Evolutionary conservation across 2,113 vertebrate genomes (phyloP).

Genomic region (Rhabdornis inornatus): DNA sequence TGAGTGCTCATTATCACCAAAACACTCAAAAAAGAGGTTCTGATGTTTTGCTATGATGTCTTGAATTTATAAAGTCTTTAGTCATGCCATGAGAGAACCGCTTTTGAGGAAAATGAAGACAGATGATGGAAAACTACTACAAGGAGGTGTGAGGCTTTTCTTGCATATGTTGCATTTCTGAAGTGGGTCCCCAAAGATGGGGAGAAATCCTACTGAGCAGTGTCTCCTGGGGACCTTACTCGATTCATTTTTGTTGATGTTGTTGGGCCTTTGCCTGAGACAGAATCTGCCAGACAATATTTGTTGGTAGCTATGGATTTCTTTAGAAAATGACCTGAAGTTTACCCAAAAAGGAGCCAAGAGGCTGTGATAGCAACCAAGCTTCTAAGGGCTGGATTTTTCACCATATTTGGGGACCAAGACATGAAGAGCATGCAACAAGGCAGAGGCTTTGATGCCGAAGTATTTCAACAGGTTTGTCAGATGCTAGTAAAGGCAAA

Average conservation of each 20-base stretch:
- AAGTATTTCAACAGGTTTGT: background rate
- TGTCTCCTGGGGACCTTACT: background rate
- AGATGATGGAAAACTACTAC: background rate
- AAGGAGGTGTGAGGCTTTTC: background rate
- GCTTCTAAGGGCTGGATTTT: slow-evolving; percentile 7
- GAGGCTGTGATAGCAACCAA: background rate
- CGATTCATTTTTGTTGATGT: background rate
- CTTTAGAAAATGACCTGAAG: slow-evolving; percentile 35
- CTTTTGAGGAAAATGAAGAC: background rate
- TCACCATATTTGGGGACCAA: slow-evolving; percentile 54
- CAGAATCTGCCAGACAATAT: slow-evolving; percentile 39
- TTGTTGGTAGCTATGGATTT: slow-evolving; percentile 59
- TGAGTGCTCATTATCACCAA: background rate
- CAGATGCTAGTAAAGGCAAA: background rate
- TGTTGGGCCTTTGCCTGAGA: slow-evolving; percentile 26
- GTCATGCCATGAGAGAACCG: background rate
- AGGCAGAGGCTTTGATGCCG: background rate
- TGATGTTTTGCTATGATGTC: background rate
- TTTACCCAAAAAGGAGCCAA: slow-evolving; percentile 53
- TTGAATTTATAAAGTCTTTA: background rate
- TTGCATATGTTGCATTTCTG: background rate
- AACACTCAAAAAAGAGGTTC: background rate
- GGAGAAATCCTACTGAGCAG: background rate
- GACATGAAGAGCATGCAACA: background rate
- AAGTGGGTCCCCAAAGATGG: background rate